Evolutionary conservation across 2,888 invertebrate genomes (phyloP), one percentile per base, ranked within the genome.

Genomic region (Harpalus rufipes): DNA sequence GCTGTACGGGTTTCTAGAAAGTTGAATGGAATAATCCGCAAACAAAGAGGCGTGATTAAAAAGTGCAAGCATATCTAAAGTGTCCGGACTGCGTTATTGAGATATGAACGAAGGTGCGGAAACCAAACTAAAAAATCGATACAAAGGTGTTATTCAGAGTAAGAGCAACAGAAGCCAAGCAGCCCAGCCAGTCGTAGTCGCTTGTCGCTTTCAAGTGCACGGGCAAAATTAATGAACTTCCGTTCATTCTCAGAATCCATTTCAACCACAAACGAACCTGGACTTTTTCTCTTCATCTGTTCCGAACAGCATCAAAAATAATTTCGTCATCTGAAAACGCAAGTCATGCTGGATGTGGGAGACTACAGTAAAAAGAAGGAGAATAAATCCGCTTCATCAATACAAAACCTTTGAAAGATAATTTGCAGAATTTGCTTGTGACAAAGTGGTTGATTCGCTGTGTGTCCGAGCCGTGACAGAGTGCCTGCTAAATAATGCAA

Each of bases 401-500:
- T 78, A 84, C 84, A 84, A 79, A 83, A 84, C 84, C 84, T 84
- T 84, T 84, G 63, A 84, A 84, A 84, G 78, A 84, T 84, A 84
- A 84, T 84, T 84, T 84, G 63, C 84, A 84, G 84, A 84, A 84
- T 72, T 63, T 41, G 78, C 78, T 61, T 78, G 78, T 84, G 84
- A 84, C 85, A 86, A 87, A 87, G 87, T 87, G 87, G 87, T 87
- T 87, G 86, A 87, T 87, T 87, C 87, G 87, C 86, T 86, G 81
- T 86, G 86, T 86, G 86, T 86, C 87, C 86, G 87, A 87, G 88
- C 87, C 87, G 86, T 88, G 88, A 88, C 88, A 87, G 88, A 88
- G 88, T 88, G 88, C 88, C 80, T 88, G 86, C 87, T 88, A 88
- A 88, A 88, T 88, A 87, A 88, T 88, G 87, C 88, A 88, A 85